Conservation (phyloP, 1,140 invertebrate species). For the Paracyclopina nana region DNA sequence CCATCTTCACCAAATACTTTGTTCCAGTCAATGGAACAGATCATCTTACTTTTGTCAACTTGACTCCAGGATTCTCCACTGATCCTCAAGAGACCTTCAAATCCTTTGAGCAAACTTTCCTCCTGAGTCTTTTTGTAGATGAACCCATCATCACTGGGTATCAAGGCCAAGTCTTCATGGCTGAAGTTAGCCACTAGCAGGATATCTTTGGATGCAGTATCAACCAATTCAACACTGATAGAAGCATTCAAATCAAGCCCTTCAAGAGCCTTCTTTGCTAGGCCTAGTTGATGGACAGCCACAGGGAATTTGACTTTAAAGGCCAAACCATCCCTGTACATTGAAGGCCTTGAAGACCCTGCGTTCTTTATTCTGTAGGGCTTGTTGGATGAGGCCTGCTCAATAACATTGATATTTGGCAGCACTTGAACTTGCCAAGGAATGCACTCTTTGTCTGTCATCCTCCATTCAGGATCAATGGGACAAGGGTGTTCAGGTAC, state of each 20-base stretch:
- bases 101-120: not conserved
- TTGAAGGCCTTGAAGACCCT: not conserved
- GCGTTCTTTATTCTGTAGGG: not conserved
- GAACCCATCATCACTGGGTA: conserved; percentile 3
- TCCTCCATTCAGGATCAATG: conserved; percentile 6
- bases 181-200: not conserved
- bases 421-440: conserved; percentile 12
- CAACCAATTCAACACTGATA: not conserved
- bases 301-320: conserved; percentile 10
- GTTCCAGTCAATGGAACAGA: conserved; percentile 4
- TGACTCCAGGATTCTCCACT: not conserved
- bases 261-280: conserved; percentile 3
- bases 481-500: not conserved
- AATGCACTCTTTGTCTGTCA: not conserved
- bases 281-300: not conserved
- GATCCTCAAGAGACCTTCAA: not conserved
- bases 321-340: not conserved
- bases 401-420: not conserved
- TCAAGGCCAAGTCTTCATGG: not conserved
- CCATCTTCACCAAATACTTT: conserved; percentile 12
- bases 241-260: not conserved
- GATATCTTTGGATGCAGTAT: not conserved
- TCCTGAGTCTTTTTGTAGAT: not conserved
- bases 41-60: too few relatives aligned
- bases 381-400: not conserved